Base-by-base conservation (phyloP, 2,797 vertebrate genomes). In the Gorsachius magnificus region DNA sequence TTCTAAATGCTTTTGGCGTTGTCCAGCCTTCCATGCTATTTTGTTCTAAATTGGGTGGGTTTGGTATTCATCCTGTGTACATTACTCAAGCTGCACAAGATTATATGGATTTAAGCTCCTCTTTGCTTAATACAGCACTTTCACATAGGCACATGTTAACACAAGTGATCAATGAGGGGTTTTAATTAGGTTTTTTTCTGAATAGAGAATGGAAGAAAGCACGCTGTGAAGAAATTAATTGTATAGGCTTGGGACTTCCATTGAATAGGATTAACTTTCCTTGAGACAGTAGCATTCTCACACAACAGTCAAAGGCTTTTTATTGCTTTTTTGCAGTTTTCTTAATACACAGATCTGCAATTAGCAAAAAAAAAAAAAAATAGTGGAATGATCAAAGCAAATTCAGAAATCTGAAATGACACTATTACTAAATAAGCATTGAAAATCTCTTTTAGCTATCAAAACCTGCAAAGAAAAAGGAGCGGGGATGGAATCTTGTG, bases 151-250 rank as follows among this genome's bases (percentile, higher is more conserved):
- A 31, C 79, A 88, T 93, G 80, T 78, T 86, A 90, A 89, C 80
- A 92, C 77, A 93, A 89, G 66, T 82, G 46, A 90, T 92, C 94
- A 92, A 33, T 93, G 63, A 95, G 16, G 17, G 46, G 22, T 25
- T 92, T 93, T 92, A 93, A 95, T 95, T 90, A 76, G 75, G 0
- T 29, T 90, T 93, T 92, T 86, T 95, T 72, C 93, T 94, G 66
- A 95, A 90, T 79, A 95, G 89, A 90, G 61, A 94, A 86, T 77
- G 45, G 61, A 90, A 90, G 83, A 93, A 94, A 95, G 90, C 78
- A 91, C 85, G 74, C 85, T 87, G 78, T 87, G 78, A 94, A 94
- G 85, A 93, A 93, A 95, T 92, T 75, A 84, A 89, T 90, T 97
- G 82, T 66, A 78, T 70, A 76, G 74, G 51, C 65, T 90, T 64